phyloP scores from a whole-genome alignment of 2,113 vertebrate genomes.

The Uropsilus gracilis region DNA sequence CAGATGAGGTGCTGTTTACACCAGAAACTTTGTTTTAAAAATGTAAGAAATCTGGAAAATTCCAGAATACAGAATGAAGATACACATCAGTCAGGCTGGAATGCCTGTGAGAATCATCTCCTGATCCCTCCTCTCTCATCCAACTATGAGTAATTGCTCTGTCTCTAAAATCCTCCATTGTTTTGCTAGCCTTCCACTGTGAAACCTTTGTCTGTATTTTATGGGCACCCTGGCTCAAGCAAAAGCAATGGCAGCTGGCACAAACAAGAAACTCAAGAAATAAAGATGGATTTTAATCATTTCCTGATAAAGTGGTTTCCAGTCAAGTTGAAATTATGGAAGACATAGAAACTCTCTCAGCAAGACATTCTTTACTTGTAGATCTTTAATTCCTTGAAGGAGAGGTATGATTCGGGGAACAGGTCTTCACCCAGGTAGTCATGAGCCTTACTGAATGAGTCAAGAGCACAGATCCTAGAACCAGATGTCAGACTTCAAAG shows the following conservation, averaged over 20 bases:
- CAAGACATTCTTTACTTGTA: neutral
- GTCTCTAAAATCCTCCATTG: neutral
- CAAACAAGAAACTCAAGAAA: slow-evolving; percentile 4
- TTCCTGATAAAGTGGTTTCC: neutral
- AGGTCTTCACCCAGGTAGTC: neutral
- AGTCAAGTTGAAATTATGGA: neutral
- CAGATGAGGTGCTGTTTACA: neutral
- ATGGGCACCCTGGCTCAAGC: neutral
- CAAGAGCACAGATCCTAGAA: neutral
- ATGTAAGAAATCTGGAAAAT: neutral
- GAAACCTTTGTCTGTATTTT: neutral
- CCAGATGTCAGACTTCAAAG: neutral
- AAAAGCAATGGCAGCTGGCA: neutral
- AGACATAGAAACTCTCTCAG: neutral
- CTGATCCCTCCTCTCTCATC: neutral
- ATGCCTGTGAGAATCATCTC: neutral
- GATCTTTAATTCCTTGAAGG: neutral
- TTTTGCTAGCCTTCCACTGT: neutral
- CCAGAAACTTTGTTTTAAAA: neutral
- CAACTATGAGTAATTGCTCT: neutral
- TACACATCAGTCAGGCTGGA: neutral
- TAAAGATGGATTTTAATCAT: neutral
- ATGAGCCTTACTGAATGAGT: too few relatives aligned
- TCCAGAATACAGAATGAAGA: neutral
- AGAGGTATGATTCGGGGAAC: neutral